These are phyloP conservation scores for Apostichopus parvimensis DNA, from an alignment of 35 echinoderm and acorn worm genomes.

Conservation along the genomic window DNA sequence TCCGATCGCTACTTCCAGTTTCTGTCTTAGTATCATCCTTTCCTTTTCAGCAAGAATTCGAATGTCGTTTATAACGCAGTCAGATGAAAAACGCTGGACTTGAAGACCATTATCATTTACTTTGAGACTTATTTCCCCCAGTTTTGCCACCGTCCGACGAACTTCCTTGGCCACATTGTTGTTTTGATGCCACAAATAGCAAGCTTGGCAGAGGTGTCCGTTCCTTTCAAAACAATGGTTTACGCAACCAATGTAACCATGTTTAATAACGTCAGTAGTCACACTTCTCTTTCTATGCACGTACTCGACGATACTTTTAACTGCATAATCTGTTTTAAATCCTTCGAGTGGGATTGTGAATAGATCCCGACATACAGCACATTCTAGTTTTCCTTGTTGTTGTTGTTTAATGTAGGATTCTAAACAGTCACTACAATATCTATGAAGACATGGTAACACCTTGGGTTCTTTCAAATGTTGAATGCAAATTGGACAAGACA, in stretches of 20 bases:
- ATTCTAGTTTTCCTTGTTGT: background rate
- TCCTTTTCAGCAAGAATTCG: too few relatives aligned
- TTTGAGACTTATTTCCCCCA: too few relatives aligned
- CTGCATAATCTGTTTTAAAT: background rate
- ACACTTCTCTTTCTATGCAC: background rate
- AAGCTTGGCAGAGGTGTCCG: conserved; percentile 11
- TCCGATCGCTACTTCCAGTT: too few relatives aligned
- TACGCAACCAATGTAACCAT: too few relatives aligned
- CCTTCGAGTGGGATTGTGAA: background rate
- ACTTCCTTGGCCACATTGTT: too few relatives aligned
- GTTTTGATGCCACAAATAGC: background rate
- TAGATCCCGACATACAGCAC: background rate
- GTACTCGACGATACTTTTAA: background rate
- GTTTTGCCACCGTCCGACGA: too few relatives aligned
- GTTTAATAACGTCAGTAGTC: background rate
- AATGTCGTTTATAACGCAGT: too few relatives aligned
- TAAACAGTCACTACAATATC: conserved; percentile 21
- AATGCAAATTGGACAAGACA: conserved; percentile 8
- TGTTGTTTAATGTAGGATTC: background rate
- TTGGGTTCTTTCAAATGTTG: background rate
- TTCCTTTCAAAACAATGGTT: too few relatives aligned
- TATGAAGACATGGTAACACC: conserved; percentile 23
- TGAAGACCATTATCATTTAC: too few relatives aligned
- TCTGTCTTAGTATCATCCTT: too few relatives aligned
- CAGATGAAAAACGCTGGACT: too few relatives aligned